These are phyloP conservation scores for Syrmaticus mikado DNA, from an alignment of 2,113 vertebrate genomes.

Conservation along the genomic window DNA sequence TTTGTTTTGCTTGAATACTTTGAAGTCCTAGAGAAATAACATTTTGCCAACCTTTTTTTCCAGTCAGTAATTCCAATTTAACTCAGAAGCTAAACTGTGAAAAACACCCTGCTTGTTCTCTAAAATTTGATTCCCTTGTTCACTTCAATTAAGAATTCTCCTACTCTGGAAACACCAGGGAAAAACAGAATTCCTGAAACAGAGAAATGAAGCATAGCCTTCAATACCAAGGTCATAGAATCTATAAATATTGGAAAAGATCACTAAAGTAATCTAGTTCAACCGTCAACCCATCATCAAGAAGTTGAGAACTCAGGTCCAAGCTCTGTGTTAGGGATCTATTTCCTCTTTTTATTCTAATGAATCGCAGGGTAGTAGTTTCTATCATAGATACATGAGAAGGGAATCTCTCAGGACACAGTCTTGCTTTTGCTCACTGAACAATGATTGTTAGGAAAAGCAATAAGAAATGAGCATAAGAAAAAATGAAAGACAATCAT, in stretches of 20 bases:
- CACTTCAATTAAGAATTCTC: background rate
- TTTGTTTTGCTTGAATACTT: background rate
- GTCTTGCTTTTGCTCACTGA: background rate
- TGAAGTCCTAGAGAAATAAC: background rate
- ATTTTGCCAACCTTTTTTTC: background rate
- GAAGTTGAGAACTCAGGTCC: rapidly evolving
- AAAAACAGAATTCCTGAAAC: background rate
- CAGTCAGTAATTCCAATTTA: background rate
- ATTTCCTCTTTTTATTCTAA: background rate
- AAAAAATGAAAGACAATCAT: background rate
- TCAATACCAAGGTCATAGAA: background rate
- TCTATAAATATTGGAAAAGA: too few relatives aligned
- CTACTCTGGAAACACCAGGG: background rate
- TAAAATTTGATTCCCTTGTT: background rate
- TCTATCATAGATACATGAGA: background rate
- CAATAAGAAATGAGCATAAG: background rate
- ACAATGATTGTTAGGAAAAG: background rate
- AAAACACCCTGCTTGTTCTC: background rate
- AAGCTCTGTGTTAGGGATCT: background rate
- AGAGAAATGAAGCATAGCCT: background rate
- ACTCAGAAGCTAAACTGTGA: background rate
- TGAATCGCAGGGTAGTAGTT: background rate
- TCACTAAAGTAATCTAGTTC: too few relatives aligned
- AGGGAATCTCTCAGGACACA: background rate
- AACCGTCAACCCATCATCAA: too few relatives aligned